Base-by-base conservation (phyloP, 2,888 invertebrate genomes). In the Pristionchus fissidentatus region DNA sequence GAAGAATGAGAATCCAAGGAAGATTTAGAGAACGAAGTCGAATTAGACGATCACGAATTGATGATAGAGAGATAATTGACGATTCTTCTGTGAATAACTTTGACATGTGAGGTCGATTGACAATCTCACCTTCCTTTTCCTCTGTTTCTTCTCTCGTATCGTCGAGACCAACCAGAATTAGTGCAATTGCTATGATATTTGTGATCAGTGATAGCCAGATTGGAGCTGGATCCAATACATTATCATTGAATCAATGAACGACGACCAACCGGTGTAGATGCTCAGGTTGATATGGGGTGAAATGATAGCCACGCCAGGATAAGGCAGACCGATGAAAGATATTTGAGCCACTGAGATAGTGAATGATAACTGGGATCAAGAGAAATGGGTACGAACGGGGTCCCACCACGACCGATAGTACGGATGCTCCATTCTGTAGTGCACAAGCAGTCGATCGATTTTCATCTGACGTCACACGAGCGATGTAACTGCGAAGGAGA, bases 391-490 rank as follows among this genome's bases (percentile, higher is more conserved):
- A 70, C 70, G 22, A 4, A 70, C 70, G 41, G 26, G 70, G 70
- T 26, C 70, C 70, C 1, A 70, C 26, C 3, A 70, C 43, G 0
- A 41, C 70, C 0, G 70, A 70, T 0, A 70, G 10, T 41, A 70
- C 70, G 7, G 10, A 7, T 2, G 70, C 70, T 70, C 70, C 70
- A 70, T 70, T 70, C 70, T 70, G 70, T 1, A 70, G 41, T 22
- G 70, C 70, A 15, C 43, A 70, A 3, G 41, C 70, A 1, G 70
- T 70, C n/a, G 70, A 70, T 26, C 70, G 70, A 70, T 70, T 70
- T 15, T 70, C 70, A 10, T 70, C 70, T 10, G 70, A 70, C 10
- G 70, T 70, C 1, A 38, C 38, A 10, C 70, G 70, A 1, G 70
- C 70, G 70, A 70, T 41, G 43, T 70, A 70, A 8, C n/a, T 43